Evolutionary conservation across 1,140 invertebrate species (phyloP).

Genomic region (Andrena cerasifolii): DNA sequence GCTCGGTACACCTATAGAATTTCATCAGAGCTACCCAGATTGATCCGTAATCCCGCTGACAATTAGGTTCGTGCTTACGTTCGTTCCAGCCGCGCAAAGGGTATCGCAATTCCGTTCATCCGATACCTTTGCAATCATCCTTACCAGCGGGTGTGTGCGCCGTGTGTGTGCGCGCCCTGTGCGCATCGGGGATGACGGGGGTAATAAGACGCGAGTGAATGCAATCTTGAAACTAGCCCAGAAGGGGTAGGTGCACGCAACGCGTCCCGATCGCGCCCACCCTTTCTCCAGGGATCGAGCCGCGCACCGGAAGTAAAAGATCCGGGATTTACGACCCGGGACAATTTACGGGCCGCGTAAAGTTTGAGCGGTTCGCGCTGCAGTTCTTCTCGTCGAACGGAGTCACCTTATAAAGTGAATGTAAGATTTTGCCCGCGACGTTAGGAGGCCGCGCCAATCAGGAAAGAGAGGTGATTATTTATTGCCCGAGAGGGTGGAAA

Average conservation of each 20-base stretch:
- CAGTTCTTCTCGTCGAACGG: no score
- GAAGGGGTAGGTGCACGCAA: constrained; percentile 19
- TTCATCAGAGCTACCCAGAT: constrained; percentile 45
- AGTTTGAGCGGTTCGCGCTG: background rate
- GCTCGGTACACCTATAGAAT: no score
- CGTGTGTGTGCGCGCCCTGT: constrained; percentile 27
- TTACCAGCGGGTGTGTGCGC: background rate
- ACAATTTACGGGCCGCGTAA: constrained; percentile 13
- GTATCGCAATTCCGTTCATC: constrained; percentile 59
- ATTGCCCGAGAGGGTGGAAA: background rate
- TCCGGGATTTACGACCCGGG: constrained; percentile 20
- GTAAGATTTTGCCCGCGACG: background rate
- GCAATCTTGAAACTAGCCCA: constrained; percentile 58
- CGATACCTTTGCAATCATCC: constrained; percentile 58
- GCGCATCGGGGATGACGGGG: constrained; percentile 57
- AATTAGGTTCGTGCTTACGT: constrained; percentile 55
- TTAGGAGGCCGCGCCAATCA: background rate
- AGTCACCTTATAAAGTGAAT: background rate
- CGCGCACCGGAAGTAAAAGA: constrained; percentile 13
- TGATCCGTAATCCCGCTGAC: constrained; percentile 56
- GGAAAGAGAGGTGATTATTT: background rate
- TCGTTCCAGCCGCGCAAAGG: constrained; percentile 37
- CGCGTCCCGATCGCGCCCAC: constrained; percentile 32
- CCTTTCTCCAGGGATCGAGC: background rate
- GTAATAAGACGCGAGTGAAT: constrained; percentile 63